Conservation (phyloP, 2,797 vertebrate genomes). For the Halcyon badia region DNA sequence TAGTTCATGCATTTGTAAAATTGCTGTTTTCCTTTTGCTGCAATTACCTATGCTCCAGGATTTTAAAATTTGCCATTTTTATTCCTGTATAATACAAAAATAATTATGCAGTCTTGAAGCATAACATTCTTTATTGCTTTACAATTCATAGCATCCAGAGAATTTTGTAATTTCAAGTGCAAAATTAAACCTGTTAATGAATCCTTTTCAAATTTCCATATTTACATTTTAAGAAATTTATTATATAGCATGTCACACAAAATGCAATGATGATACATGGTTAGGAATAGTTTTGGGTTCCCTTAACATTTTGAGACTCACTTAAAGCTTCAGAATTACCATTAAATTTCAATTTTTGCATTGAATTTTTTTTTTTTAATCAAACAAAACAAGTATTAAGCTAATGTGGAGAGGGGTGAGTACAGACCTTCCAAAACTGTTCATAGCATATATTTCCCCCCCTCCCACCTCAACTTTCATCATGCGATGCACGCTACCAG, state of each 20-base stretch:
- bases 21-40: conserved; percentile 28
- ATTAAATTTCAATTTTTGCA: conserved; percentile 62
- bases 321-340: background rate
- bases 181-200: background rate
- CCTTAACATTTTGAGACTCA: background rate
- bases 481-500: conserved; percentile 19
- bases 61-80: background rate
- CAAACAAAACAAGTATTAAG: conserved; percentile 45
- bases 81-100: background rate
- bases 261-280: background rate
- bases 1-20: background rate
- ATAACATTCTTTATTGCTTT: background rate
- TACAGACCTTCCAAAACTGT: conserved; percentile 40
- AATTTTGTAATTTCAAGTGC: background rate
- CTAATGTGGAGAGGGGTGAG: conserved; percentile 46
- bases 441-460: background rate
- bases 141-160: background rate
- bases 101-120: background rate
- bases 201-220: background rate
- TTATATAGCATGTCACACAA: background rate
- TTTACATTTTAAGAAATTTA: background rate
- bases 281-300: background rate
- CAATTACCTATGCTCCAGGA: background rate
- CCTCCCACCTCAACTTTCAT: background rate
- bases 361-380: conserved; percentile 31